These are phyloP conservation scores for Smutsia temminckii DNA, from an alignment of 2,797 vertebrate species.

Conservation along the genomic window DNA sequence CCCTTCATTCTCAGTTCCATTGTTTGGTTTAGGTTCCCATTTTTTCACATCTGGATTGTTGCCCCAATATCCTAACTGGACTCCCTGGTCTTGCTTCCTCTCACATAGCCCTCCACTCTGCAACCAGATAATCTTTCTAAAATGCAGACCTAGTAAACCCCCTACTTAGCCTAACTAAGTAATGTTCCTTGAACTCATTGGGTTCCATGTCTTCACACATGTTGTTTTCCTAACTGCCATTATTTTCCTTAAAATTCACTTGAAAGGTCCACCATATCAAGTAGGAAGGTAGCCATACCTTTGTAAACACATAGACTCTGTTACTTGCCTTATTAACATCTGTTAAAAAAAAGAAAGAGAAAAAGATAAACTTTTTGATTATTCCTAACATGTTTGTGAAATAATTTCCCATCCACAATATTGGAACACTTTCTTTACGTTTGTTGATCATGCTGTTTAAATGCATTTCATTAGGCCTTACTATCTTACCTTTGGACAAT, in stretches of 20 bases:
- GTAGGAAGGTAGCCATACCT: neutral
- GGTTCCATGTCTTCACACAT: neutral
- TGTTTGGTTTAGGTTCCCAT: neutral
- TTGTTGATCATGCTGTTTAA: neutral
- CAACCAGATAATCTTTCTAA: neutral
- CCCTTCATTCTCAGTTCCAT: neutral
- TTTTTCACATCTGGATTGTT: neutral
- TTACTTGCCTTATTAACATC: neutral
- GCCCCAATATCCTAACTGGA: neutral
- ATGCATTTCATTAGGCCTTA: neutral
- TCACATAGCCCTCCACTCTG: neutral
- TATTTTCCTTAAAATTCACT: conserved; percentile 22
- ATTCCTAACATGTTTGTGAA: neutral
- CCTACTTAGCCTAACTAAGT: neutral
- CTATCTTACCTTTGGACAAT: neutral
- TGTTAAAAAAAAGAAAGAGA: neutral
- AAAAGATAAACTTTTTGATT: neutral
- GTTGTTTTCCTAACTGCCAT: neutral
- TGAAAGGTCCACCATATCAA: neutral
- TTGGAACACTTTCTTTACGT: neutral
- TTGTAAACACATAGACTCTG: neutral
- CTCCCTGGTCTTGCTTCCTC: neutral
- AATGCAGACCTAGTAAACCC: neutral
- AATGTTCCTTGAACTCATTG: neutral
- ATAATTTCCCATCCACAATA: neutral